Evolutionary conservation across 2,797 vertebrate genomes (phyloP).

Genomic region (Sarcophilus harrisii): DNA sequence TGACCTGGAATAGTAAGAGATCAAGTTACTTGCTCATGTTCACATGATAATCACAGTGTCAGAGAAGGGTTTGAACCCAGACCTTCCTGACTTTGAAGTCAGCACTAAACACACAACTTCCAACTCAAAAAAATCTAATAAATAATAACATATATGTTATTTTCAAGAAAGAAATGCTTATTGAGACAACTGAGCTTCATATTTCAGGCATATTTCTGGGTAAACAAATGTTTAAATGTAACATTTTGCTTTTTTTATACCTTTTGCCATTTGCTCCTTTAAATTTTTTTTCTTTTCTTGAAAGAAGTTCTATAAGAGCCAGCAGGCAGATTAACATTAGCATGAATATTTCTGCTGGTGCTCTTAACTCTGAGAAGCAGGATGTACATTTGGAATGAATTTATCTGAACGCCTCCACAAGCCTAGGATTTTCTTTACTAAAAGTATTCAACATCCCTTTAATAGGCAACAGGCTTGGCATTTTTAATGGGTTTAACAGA

Average conservation of each 20-base stretch:
- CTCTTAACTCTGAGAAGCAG: background rate
- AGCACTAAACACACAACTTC: background rate
- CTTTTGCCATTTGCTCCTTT: background rate
- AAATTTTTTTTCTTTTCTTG: background rate
- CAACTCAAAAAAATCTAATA: background rate
- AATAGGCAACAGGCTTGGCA: background rate
- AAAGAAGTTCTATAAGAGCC: background rate
- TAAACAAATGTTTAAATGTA: background rate
- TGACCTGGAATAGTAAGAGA: background rate
- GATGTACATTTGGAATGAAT: slow-evolving; percentile 3
- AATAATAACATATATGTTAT: background rate
- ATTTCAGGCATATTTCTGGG: background rate
- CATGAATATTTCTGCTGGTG: background rate
- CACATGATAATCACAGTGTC: background rate
- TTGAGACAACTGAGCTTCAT: background rate
- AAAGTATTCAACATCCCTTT: background rate
- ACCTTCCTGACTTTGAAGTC: background rate
- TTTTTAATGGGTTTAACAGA: background rate
- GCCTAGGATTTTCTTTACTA: background rate
- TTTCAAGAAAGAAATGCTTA: background rate
- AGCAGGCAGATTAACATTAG: background rate
- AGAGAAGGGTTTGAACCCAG: background rate
- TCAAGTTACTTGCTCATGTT: background rate
- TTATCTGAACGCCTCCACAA: background rate
- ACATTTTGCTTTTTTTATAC: background rate